phyloP scores from a whole-genome alignment of 2,888 invertebrate species.

The Arctia plantaginis region DNA sequence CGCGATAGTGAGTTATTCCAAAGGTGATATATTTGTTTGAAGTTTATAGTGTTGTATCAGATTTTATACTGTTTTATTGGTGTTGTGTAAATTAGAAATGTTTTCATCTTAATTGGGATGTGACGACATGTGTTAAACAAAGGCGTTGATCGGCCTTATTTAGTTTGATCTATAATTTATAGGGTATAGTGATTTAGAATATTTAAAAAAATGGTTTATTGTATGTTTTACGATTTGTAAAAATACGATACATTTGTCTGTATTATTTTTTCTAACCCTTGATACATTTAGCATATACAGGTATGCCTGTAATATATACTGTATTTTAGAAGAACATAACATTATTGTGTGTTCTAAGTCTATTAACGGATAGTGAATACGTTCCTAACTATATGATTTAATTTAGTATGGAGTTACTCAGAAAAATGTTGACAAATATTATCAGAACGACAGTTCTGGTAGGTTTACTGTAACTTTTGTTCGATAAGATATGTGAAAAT shows the following conservation, averaged over 20 bases:
- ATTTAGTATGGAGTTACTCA: too few species aligned
- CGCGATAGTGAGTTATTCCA: slow-evolving; percentile 31
- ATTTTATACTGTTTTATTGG: slow-evolving; percentile 6
- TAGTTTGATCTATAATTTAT: background rate
- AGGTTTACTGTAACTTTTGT: too few species aligned
- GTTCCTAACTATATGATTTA: too few species aligned
- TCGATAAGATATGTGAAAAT: too few species aligned
- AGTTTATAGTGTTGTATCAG: slow-evolving; percentile 22
- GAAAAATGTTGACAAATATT: too few species aligned
- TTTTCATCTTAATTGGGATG: slow-evolving; percentile 11
- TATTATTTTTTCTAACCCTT: background rate
- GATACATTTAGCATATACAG: too few species aligned
- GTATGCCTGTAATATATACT: too few species aligned
- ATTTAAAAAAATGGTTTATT: background rate
- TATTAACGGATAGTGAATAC: too few species aligned
- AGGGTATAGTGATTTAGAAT: background rate
- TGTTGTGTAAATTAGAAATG: background rate
- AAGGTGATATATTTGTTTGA: slow-evolving; percentile 27
- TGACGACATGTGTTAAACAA: slow-evolving; percentile 6
- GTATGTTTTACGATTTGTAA: background rate
- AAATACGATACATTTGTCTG: background rate
- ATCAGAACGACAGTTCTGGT: too few species aligned
- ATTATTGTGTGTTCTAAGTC: too few species aligned
- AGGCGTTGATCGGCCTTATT: background rate
- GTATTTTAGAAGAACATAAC: too few species aligned